These are phyloP conservation scores for Carapus acus DNA, from an alignment of 2,797 vertebrate species.

Conservation along the genomic window DNA sequence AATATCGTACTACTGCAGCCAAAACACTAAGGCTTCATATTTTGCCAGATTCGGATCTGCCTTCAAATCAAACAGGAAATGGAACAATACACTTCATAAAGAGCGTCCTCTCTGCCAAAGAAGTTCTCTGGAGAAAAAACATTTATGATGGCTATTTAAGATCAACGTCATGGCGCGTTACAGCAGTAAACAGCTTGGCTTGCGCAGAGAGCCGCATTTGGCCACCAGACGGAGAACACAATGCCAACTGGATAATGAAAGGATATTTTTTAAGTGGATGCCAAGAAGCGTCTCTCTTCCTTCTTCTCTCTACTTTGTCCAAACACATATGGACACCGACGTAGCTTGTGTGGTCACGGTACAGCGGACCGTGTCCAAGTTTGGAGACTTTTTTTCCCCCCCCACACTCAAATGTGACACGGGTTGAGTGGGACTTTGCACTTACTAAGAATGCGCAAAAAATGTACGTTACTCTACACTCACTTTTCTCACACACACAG, in stretches of 20 bases:
- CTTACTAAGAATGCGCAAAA: neutral
- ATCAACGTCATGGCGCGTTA: conserved; percentile 41
- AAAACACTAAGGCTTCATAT: conserved; percentile 25
- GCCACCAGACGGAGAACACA: conserved; percentile 37
- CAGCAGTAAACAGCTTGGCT: conserved; percentile 49
- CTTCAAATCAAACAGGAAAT: conserved; percentile 52
- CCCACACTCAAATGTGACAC: neutral
- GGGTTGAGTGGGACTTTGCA: neutral
- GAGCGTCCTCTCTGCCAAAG: conserved; percentile 39
- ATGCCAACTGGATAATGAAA: conserved; percentile 50
- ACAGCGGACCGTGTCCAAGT: conserved; percentile 8
- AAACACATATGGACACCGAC: conserved; percentile 40
- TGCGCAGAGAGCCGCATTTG: conserved; percentile 38
- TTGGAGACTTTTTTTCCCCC: neutral
- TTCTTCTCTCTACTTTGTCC: conserved; percentile 31
- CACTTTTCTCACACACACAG: too few relatives aligned
- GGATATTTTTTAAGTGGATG: conserved; percentile 33
- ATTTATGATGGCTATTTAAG: conserved; percentile 46
- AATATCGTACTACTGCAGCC: conserved; percentile 18
- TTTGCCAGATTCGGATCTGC: conserved; percentile 25
- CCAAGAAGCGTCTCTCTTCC: conserved; percentile 22
- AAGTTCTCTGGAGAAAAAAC: conserved; percentile 34
- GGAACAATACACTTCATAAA: conserved; percentile 52
- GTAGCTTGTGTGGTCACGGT: conserved; percentile 19
- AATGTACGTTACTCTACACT: too few relatives aligned